Evolutionary conservation across 2,113 vertebrate species (phyloP).

Genomic region (Octodon degus): DNA sequence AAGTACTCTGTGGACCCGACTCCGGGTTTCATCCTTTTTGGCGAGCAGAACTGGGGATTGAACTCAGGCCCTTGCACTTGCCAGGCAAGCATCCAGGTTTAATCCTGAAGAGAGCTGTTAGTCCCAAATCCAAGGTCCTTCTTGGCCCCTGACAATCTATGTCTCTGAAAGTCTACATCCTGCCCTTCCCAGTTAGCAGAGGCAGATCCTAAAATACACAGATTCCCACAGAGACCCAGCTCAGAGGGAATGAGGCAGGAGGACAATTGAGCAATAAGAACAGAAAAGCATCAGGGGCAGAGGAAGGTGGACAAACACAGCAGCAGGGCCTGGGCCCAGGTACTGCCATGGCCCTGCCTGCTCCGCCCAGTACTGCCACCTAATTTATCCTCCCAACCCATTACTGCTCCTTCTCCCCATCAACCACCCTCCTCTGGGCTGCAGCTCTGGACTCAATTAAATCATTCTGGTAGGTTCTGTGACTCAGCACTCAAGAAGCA

Average conservation of each 20-base stretch:
- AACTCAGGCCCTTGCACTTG: too few species aligned
- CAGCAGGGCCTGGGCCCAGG: too few species aligned
- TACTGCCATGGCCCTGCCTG: background rate
- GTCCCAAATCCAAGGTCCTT: background rate
- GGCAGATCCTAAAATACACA: background rate
- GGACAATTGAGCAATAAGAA: background rate
- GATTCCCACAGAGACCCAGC: background rate
- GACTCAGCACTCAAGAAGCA: background rate
- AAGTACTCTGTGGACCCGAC: background rate
- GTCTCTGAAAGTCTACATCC: background rate
- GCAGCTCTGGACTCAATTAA: background rate
- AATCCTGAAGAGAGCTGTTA: background rate
- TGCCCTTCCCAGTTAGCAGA: background rate
- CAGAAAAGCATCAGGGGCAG: background rate
- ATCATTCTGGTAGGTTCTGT: background rate
- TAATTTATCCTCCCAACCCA: too few species aligned
- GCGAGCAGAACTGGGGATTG: too few species aligned
- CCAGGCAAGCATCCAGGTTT: too few species aligned
- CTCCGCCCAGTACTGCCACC: background rate
- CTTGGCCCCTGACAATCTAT: background rate
- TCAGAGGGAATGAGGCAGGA: accelerated
- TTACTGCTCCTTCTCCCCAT: background rate
- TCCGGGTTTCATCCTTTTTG: background rate
- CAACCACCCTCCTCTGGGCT: background rate
- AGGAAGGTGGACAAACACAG: too few species aligned